phyloP scores from a whole-genome alignment of 2,797 vertebrate genomes.

The Xiphophorus birchmanni region DNA sequence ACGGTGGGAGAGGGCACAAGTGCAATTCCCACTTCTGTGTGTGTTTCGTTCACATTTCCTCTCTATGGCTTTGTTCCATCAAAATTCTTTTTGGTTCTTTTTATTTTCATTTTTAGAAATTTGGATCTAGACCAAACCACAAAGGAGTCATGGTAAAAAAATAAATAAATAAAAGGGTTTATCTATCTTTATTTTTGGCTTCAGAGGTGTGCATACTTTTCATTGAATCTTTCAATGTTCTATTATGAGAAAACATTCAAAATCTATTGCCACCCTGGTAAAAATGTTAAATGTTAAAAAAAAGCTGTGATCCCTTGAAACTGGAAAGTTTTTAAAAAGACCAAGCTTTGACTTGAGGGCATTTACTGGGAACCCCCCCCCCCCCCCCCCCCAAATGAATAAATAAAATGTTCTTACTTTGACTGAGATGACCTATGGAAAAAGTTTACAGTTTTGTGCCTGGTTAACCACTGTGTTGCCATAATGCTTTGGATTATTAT shows the following conservation, averaged over 20 bases:
- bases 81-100: background rate
- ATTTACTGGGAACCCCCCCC: background rate
- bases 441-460: background rate
- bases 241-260: too few species aligned
- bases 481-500: background rate
- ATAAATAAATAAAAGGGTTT: background rate
- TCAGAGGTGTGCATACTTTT: background rate
- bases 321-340: background rate
- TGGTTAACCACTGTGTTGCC: background rate
- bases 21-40: constrained; percentile 8
- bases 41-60: background rate
- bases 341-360: background rate
- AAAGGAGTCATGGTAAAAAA: background rate
- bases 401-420: background rate
- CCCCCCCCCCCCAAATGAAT: background rate
- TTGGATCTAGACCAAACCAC: background rate
- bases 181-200: background rate
- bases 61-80: background rate
- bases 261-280: background rate
- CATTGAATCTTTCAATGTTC: background rate
- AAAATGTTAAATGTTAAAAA: background rate
- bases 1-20: constrained; percentile 4
- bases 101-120: background rate
- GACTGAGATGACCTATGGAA: background rate
- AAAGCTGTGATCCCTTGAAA: background rate